These are phyloP conservation scores for Odontomachus brunneus DNA, from an alignment of 1,140 invertebrate species.

Conservation along the genomic window DNA sequence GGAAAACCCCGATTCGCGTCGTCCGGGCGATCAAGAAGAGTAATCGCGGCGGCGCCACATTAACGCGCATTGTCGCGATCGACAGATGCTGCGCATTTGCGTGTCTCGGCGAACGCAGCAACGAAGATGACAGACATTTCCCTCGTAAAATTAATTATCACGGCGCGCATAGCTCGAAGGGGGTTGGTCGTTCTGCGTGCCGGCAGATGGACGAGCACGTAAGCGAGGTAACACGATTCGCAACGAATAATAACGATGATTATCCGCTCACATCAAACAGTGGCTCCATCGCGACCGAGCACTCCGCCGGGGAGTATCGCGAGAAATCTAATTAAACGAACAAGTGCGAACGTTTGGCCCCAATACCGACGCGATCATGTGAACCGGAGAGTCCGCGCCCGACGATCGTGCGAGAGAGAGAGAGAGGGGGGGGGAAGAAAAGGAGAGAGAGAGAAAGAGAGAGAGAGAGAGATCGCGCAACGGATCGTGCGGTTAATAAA, in stretches of 20 bases:
- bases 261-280: not conserved
- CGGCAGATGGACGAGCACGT: too few species aligned
- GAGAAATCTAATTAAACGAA: conserved; percentile 50
- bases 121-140: too few species aligned
- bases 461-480: too few species aligned
- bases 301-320: conserved; percentile 1
- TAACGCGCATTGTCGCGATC: not conserved
- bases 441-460: not conserved
- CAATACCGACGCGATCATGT: conserved; percentile 46
- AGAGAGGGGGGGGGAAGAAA: too few species aligned
- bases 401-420: conserved; percentile 10
- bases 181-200: not conserved
- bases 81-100: too few species aligned
- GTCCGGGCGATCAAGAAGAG: not conserved
- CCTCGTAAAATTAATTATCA: too few species aligned
- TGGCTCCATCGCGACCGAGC: not conserved
- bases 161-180: not conserved
- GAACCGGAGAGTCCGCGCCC: not conserved
- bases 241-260: conserved; percentile 6
- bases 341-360: conserved; percentile 25
- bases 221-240: not conserved
- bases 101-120: too few species aligned
- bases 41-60: not conserved
- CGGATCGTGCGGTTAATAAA: not conserved
- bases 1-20: conserved; percentile 2